Evolutionary conservation across 2,113 vertebrate species (phyloP).

Genomic region (Calidris pugnax): DNA sequence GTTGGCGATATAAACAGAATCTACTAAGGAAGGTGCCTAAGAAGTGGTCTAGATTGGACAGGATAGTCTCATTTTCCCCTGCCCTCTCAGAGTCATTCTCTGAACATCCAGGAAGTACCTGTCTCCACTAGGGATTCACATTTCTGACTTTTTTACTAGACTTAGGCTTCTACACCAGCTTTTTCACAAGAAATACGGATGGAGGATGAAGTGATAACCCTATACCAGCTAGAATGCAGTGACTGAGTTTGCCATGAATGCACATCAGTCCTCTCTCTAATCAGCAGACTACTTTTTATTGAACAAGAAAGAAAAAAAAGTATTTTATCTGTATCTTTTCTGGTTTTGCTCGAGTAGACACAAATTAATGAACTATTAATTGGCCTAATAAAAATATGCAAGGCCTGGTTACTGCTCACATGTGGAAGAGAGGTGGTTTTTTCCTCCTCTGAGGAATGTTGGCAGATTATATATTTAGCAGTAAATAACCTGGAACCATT

Average conservation of each 20-base stretch:
- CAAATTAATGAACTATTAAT: neutral
- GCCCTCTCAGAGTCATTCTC: neutral
- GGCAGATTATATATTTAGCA: neutral
- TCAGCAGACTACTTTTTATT: neutral
- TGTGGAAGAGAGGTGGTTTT: neutral
- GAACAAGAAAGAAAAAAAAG: neutral
- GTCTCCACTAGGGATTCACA: neutral
- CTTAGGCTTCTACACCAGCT: neutral
- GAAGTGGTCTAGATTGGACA: neutral
- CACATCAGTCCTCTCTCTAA: neutral
- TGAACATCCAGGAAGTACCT: neutral
- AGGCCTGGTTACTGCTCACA: neutral
- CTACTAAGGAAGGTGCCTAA: neutral
- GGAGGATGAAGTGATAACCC: neutral
- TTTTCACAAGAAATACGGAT: neutral
- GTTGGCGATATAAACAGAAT: neutral
- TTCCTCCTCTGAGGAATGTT: neutral
- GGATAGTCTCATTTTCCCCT: neutral
- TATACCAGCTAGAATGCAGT: neutral
- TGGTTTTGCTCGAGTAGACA: neutral
- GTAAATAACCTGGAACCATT: neutral
- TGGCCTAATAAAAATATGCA: neutral
- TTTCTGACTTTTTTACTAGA: too few relatives aligned
- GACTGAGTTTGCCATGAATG: neutral
- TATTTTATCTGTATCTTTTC: neutral